A percentile compares a stretch with the other conserved stretches of the same genome.
Evolutionary conservation across 2,797 vertebrate genomes (phyloP).

Genomic region (Neopelma chrysocephalum): DNA sequence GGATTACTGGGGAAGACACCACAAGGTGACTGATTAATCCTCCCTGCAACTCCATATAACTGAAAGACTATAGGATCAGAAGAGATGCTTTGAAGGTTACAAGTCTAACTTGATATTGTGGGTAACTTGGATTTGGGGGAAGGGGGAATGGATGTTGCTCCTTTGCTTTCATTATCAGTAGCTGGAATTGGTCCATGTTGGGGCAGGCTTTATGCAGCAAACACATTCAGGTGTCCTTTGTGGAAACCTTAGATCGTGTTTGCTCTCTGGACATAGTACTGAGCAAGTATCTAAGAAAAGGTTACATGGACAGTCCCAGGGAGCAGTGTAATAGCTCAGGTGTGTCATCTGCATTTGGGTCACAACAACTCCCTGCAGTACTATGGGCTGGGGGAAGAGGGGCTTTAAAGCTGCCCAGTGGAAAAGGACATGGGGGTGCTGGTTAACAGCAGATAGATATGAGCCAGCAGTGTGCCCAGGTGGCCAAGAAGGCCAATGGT

Average conservation of each 20-base stretch:
- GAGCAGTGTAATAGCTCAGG: background rate
- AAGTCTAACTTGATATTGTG: background rate
- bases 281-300: background rate
- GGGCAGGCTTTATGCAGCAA: background rate
- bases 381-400: background rate
- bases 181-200: background rate
- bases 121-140: background rate
- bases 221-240: background rate
- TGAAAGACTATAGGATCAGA: background rate
- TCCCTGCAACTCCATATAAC: background rate
- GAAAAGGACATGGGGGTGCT: background rate
- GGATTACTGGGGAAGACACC: slow-evolving; percentile 77
- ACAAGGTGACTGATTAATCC: slow-evolving; percentile 48
- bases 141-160: background rate
- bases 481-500: background rate
- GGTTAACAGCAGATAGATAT: accelerated
- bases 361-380: background rate
- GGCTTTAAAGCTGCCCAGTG: accelerated
- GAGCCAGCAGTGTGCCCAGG: background rate
- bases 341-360: background rate
- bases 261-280: background rate
- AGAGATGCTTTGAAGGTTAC: background rate
- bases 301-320: background rate
- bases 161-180: background rate
- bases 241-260: background rate